Evolutionary conservation across 2,113 vertebrate species (phyloP).

Genomic region (Crypturellus undulatus): DNA sequence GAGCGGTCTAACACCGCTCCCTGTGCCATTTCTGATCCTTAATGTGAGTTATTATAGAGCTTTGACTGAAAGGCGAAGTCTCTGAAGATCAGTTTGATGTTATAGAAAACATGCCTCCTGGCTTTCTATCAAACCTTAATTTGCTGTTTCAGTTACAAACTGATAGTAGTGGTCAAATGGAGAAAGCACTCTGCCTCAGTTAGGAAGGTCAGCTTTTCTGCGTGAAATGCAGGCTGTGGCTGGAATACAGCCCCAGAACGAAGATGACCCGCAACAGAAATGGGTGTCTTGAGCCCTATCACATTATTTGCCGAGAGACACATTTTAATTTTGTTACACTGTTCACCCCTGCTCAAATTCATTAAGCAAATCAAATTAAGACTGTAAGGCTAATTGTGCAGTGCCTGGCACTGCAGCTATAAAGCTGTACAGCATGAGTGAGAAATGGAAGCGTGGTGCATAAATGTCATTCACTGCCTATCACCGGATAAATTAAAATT

Average conservation of each 20-base stretch:
- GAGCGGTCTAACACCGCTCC: neutral
- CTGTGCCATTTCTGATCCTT: neutral
- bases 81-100: neutral
- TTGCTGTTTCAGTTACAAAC: neutral
- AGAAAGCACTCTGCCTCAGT: neutral
- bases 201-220: neutral
- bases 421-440: neutral
- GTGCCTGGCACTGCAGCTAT: neutral
- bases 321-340: neutral
- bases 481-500: slow-evolving; percentile 32
- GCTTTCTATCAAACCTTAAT: neutral
- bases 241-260: neutral
- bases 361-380: neutral
- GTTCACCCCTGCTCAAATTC: neutral
- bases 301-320: neutral
- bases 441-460: neutral
- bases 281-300: neutral
- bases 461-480: neutral
- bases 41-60: neutral
- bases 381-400: neutral
- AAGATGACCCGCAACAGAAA: neutral
- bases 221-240: neutral
- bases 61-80: neutral
- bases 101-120: neutral
- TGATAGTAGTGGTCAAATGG: neutral